Base-by-base conservation (phyloP, 2,797 vertebrate genomes). In the Acipenser transmontanus region DNA sequence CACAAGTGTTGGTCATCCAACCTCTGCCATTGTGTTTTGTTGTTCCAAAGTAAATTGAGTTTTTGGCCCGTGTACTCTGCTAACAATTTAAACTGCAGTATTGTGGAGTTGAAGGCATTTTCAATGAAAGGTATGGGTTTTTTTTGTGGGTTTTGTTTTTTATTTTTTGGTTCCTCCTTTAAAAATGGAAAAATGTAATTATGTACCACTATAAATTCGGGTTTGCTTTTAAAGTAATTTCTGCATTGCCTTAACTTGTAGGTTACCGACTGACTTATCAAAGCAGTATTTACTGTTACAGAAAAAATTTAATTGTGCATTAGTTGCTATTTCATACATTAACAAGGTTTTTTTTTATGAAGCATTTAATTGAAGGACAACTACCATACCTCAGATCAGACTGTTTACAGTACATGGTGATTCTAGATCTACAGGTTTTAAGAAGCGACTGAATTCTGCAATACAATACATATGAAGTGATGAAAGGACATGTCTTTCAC, bases 331-430 rank as follows among this genome's bases (percentile, higher is more conserved):
- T 64, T 62, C 68, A 70, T 71, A 69, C 72, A 71, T 56, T 72
- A 72, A 60, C 49, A 69, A 72, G 76, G 68, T 34, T 34, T 34
- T 34, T 34, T 34, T 34, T 34, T 34, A 34, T 34, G 34, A 34
- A 34, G 4, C 34, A 34, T 34, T 34, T 34, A 34, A 34, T 69
- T 79, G 79, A 87, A 90, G 81, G 80, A 82, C 89, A 89, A 84
- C 85, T 74, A 17, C 77, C 77, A 68, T 85, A 86, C 82, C 89
- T 89, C 85, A 84, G 78, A 71, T 3, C 67, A 71, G 52, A 54
- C 71, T 69, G 34, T 34, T 34, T 34, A 34, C 34, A 3, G 34
- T 34, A 34, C 34, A 34, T 34, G 34, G 34, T 4, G 34, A 34
- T 34, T 34, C 3, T 34, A 34, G 0, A 34, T 34, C 34, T 34